Evolutionary conservation across 2,888 invertebrate genomes (phyloP).

Genomic region (Leptarthrus brevirostris): DNA sequence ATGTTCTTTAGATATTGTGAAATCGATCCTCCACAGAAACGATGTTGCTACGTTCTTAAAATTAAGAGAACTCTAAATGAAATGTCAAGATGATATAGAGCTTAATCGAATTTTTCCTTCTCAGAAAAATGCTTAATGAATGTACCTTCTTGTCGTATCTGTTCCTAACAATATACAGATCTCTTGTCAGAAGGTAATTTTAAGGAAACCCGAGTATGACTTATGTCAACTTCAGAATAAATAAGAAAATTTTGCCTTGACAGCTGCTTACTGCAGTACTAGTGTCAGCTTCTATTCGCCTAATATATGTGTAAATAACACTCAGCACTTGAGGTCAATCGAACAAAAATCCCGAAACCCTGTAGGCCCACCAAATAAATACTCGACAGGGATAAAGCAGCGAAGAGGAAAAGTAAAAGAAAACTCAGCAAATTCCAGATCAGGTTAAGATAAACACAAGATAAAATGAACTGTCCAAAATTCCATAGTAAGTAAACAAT

Average conservation of each 20-base stretch:
- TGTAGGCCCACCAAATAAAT: neutral
- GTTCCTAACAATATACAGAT: too few species aligned
- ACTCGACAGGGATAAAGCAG: constrained; percentile 3
- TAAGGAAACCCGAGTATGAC: too few species aligned
- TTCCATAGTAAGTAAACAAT: neutral
- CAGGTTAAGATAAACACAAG: constrained; percentile 12
- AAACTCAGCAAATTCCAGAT: constrained; percentile 35
- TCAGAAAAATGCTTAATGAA: too few species aligned
- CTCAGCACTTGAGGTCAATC: constrained; percentile 3
- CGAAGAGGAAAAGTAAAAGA: constrained; percentile 10
- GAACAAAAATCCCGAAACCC: constrained; percentile 5
- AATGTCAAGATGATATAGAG: too few species aligned
- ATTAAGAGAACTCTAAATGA: too few species aligned
- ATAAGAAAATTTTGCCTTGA: neutral
- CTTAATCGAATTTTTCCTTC: too few species aligned
- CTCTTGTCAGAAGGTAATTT: too few species aligned
- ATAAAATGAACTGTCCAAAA: constrained; percentile 28
- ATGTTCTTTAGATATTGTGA: too few species aligned
- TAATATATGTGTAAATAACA: neutral
- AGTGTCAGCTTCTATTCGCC: neutral
- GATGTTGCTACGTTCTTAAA: too few species aligned
- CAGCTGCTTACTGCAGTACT: neutral
- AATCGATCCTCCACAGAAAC: too few species aligned
- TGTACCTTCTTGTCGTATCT: too few species aligned
- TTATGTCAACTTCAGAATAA: neutral